Conservation (phyloP, 2,113 vertebrate genomes). For the Sphyrna mokarran region DNA sequence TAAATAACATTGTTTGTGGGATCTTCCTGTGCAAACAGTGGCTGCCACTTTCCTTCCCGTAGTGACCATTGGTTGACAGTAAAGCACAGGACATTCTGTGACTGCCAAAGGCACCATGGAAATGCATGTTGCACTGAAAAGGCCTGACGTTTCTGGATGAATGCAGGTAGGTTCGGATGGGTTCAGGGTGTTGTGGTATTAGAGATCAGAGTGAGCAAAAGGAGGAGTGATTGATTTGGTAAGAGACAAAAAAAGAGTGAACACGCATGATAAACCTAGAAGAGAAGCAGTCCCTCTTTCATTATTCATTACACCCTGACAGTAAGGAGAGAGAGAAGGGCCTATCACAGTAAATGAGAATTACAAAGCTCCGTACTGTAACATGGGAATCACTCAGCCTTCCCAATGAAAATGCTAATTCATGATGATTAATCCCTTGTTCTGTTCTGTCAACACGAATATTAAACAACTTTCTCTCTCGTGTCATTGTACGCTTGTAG, state of each 20-base stretch:
- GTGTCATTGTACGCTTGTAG: constrained; percentile 8
- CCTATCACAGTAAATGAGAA: neutral
- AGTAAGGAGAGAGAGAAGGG: neutral
- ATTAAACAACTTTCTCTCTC: constrained; percentile 31
- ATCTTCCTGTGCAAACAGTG: neutral
- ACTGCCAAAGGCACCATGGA: neutral
- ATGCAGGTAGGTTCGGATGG: neutral
- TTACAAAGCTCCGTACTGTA: neutral
- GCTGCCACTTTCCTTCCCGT: neutral
- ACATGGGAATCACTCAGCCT: constrained; percentile 22
- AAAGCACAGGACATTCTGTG: neutral
- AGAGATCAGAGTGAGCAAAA: neutral
- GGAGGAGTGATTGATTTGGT: neutral
- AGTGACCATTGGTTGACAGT: neutral
- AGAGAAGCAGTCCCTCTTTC: neutral
- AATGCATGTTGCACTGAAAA: neutral
- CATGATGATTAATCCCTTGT: constrained; percentile 30
- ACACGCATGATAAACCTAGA: neutral
- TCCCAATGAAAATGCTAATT: constrained; percentile 34
- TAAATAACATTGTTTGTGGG: neutral
- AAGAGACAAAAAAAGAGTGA: neutral
- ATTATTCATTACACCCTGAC: constrained; percentile 11
- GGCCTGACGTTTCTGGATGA: neutral
- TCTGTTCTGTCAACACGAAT: constrained; percentile 29
- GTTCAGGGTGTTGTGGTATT: neutral